Evolutionary conservation across 2,888 invertebrate species (phyloP).

Genomic region (Callyntrura sp.): DNA sequence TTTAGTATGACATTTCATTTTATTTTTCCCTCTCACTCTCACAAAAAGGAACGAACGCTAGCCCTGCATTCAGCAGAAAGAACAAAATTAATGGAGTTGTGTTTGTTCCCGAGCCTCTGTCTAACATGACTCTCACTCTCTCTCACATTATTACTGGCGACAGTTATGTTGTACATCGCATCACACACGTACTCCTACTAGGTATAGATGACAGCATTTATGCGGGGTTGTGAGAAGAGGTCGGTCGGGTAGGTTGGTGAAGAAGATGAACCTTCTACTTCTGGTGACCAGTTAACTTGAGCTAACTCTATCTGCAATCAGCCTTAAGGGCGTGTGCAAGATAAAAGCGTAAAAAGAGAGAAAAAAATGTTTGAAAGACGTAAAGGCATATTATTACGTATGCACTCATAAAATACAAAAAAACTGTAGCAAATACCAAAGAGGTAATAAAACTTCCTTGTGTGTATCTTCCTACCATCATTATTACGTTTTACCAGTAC

Average conservation of each 20-base stretch:
- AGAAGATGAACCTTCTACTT: neutral
- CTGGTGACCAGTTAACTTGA: too few relatives aligned
- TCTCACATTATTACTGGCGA: neutral
- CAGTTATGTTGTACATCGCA: constrained; percentile 15
- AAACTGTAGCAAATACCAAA: neutral
- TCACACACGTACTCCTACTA: constrained; percentile 41
- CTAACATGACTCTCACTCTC: neutral
- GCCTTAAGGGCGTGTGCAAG: constrained; percentile 46
- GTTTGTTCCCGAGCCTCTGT: too few relatives aligned
- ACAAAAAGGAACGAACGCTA: too few relatives aligned
- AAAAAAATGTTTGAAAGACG: constrained; percentile 13
- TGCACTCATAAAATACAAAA: constrained; percentile 7
- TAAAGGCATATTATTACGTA: neutral
- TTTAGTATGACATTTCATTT: constrained; percentile 45
- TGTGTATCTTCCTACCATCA: neutral
- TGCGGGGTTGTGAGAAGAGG: constrained; percentile 15
- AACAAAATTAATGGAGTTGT: constrained; percentile 49
- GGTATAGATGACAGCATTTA: neutral
- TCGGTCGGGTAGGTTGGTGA: too few relatives aligned
- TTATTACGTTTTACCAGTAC: too few relatives aligned
- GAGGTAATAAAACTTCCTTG: constrained; percentile 15
- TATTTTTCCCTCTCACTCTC: neutral
- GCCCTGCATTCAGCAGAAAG: too few relatives aligned
- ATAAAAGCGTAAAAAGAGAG: constrained; percentile 9
- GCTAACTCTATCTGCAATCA: neutral